These are phyloP conservation scores for Julus scandinavius DNA, from an alignment of 2,888 invertebrate species.

Conservation along the genomic window DNA sequence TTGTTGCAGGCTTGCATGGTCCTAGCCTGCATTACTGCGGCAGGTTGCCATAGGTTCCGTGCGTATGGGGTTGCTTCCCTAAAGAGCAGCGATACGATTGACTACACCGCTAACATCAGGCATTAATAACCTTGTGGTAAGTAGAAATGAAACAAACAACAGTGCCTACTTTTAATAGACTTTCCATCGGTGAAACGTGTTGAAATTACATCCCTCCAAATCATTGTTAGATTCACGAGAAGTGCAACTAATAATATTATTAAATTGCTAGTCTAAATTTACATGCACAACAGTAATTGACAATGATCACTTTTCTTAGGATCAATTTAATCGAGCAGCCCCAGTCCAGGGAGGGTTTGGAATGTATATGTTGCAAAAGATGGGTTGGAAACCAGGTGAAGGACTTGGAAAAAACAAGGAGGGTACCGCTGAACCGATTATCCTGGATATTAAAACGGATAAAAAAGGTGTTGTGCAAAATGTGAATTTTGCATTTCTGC, in stretches of 20 bases:
- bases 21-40: slow-evolving; percentile 43
- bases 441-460: slow-evolving; percentile 95
- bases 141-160: not conserved
- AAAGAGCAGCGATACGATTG: not conserved
- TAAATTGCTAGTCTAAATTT: too few species aligned
- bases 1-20: slow-evolving; percentile 55
- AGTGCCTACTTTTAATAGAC: not conserved
- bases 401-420: slow-evolving; percentile 96
- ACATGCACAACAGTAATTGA: not conserved
- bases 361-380: slow-evolving; percentile 95
- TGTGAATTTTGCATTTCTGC: not conserved
- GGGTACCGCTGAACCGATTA: slow-evolving; percentile 87
- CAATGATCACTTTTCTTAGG: slow-evolving; percentile 70
- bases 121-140: slow-evolving; percentile 6
- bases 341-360: slow-evolving; percentile 96
- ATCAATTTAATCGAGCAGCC: slow-evolving; percentile 88
- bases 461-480: slow-evolving; percentile 77
- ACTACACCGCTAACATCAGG: slow-evolving; percentile 8
- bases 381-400: slow-evolving; percentile 90
- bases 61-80: slow-evolving; percentile 47
- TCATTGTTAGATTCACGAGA: too few species aligned
- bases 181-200: not conserved
- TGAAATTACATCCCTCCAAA: too few species aligned
- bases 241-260: too few species aligned
- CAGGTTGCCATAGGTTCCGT: slow-evolving; percentile 51